A percentile compares a stretch with the other conserved stretches of the same genome.
Conservation (phyloP, 35 echinoderm and acorn worm species). For the Strongylocentrotus purpuratus region DNA sequence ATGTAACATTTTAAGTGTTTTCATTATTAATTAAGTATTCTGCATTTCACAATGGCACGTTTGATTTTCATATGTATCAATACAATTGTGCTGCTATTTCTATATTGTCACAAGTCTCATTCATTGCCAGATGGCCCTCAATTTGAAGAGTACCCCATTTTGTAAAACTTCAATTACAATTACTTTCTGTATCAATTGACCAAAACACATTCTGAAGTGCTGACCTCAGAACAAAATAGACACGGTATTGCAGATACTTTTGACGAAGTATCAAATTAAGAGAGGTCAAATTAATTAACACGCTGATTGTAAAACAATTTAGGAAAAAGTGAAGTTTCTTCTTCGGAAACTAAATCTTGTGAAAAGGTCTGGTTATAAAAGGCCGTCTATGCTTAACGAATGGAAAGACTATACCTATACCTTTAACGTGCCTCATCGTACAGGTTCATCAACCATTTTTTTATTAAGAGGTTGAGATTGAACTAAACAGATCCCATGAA, state of each 20-base stretch:
- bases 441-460: constrained; percentile 50
- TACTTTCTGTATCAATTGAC: too few species aligned
- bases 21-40: too few species aligned
- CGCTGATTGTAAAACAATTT: background rate
- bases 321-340: background rate
- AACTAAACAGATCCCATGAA: background rate
- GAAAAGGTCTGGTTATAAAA: background rate
- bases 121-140: too few species aligned
- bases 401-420: background rate
- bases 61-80: too few species aligned
- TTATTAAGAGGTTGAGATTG: constrained; percentile 34
- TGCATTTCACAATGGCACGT: too few species aligned
- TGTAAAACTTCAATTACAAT: too few species aligned
- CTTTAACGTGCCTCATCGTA: constrained; percentile 46
- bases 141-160: too few species aligned
- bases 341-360: background rate
- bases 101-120: too few species aligned
- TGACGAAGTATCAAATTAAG: background rate
- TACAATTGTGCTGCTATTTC: too few species aligned
- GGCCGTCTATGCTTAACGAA: background rate
- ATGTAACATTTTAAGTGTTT: too few species aligned
- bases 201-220: too few species aligned
- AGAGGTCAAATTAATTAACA: background rate
- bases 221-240: too few species aligned
- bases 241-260: background rate